Base-by-base conservation (phyloP, 2,888 invertebrate genomes). In the Notodonta dromedarius region DNA sequence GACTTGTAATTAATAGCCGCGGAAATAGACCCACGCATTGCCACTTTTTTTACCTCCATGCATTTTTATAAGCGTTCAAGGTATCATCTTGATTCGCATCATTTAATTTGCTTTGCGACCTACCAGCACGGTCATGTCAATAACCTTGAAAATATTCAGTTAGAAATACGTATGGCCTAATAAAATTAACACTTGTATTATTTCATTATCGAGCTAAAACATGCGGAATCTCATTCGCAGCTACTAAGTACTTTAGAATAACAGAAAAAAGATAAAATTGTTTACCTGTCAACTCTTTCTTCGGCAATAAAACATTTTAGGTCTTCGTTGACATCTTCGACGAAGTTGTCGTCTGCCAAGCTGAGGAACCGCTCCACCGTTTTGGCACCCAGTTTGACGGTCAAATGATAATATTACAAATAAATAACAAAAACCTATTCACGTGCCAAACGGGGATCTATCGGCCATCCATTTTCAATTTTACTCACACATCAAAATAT, bases 311-410 rank as follows among this genome's bases (percentile, higher is more conserved):
- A 94, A 86, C 90, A 91, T 91, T 85, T 91, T 78, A 94, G 70
- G 88, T 94, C 93, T 83, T 93, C 93, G 81, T 86, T 89, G 73
- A 94, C 93, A 90, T 93, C 92, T 71, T 92, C 91, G 79, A 93
- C 85, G 77, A 94, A 94, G 80, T 87, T 89, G 70, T 85, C 87
- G 84, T 94, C 94, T 71, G 93, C 93, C 74, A 91, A 86, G 82
- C 83, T 89, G 73, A 94, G 80, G 78, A 93, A 91, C 79, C 89
- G 89, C 76, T 93, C 92, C 67, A 93, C 89, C 77, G 91, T 91
- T 91, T 92, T 93, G 90, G 94, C 85, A 93, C 93, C 94, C 94
- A 94, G 94, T 83, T 93, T 94, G 93, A 85, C 90, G 86, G 82
- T 71, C 66, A 78, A 80, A 78, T 75, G 74, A 77, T 78, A 72